Base-by-base conservation (phyloP, 2,113 vertebrate genomes). In the Pomatorhinus ruficollis region DNA sequence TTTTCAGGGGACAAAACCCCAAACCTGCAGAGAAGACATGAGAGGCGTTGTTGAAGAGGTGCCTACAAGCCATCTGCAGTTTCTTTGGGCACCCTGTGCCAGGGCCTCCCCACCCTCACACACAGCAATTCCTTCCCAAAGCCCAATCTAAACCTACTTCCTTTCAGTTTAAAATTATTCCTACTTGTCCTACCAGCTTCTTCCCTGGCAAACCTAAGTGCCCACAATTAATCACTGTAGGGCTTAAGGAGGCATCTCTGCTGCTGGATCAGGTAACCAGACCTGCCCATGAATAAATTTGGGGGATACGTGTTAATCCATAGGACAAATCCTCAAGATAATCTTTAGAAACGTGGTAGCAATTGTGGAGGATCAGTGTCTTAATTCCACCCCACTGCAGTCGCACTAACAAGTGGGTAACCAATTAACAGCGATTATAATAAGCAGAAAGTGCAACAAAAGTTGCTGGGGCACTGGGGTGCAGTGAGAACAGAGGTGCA, bases 151-250 rank as follows among this genome's bases (percentile, higher is more conserved):
- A 66, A n/a, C 13, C 23, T 8, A 10, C 7, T 53, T 66, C 9
- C 19, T 66, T 45, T n/a, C 33, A 39, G 23, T 45, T 52, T n/a
- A 45, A 66, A n/a, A 37, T 37, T 4, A 21, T 66, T 75, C 33
- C 28, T 44, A 5, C 28, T 44, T 82, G 10, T 68, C n/a, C 40
- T 15, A 25, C 27, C 14, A 49, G 22, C 19, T 80, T 83, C 18
- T 83, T 66, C 12, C 15, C 17, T 24, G 52, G 8, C 27, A 68
- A 74, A 63, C 1, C 0, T 6, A 18, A 79, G 9, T 63, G 39
- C 3, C 0, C 1, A 33, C 11, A 30, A 1, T 52, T 64, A 6
- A 15, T 52, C 25, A 2, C 7, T 47, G 21, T 0, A 68, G 16
- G 49, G 11, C 16, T 52, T 20, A 5, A 56, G 30, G 23, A 45